Base-by-base conservation (phyloP, 2,888 invertebrate genomes). In the Plebejus anna region DNA sequence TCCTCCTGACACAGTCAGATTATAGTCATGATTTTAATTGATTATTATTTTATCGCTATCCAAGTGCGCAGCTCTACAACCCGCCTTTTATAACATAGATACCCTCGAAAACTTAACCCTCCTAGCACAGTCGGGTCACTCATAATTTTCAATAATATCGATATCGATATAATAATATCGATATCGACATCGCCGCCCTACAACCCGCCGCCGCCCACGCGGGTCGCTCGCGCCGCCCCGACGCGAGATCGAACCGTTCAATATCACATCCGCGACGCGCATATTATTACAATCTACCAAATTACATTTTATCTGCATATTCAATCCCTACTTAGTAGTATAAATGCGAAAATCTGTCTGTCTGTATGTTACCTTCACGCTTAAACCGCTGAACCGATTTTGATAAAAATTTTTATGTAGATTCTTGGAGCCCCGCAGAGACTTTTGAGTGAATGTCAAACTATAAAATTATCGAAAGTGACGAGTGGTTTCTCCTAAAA, bases 201-300 rank as follows among this genome's bases (percentile, higher is more conserved):
- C 76, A 75, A 80, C 82, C 4, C 61, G 61, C 36, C 85, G 84
- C 89, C 91, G 90, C 93, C 93, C 90, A 92, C 93, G 91, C 92
- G 84, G 92, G 92, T 92, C 92, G 91, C 89, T 87, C 83, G 88
- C 88, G 85, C 88, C 90, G 89, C 90, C 88, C 89, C 87, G 87
- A 83, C 85, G 82, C 91, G 90, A 89, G 89, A 85, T 87, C 85
- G 87, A 85, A 89, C 88, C 91, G 90, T 87, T 90, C 90, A 89
- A 92, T 91, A 91, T 89, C 89, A 92, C 89, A 92, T 90, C 90
- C 86, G 89, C 90, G 89, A 91, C 80, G 80, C 89, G 84, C 83
- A 82, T 87, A 90, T 91, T 90, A 89, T 90, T 80, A 79, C 79
- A 75, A 79, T 71, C 42, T 11, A 9, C 71, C 66, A 66, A 36